A percentile compares a stretch with the other conserved stretches of the same genome.
Evolutionary conservation across 1,140 invertebrate species (phyloP).

Genomic region (Panulirus ornatus): DNA sequence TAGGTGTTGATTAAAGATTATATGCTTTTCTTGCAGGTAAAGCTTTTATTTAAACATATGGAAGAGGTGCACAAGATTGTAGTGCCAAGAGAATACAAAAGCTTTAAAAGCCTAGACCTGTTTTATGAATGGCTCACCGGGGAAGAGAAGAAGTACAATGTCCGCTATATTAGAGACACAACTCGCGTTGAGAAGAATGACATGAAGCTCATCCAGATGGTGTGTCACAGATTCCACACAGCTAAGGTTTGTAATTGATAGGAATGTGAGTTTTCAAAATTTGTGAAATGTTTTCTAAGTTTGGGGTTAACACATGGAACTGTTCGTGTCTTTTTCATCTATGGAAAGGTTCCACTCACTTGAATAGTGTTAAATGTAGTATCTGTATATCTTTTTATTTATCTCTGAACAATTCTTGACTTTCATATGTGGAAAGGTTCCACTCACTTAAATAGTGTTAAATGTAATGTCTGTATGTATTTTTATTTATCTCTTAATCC

Average conservation of each 20-base stretch:
- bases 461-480: no score
- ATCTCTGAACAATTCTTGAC: no score
- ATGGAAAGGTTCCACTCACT: not conserved
- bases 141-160: slow-evolving; percentile 67
- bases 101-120: slow-evolving; percentile 45
- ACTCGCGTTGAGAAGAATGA: slow-evolving; percentile 72
- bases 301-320: no score
- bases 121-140: slow-evolving; percentile 69
- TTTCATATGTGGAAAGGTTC: no score
- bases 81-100: slow-evolving; percentile 63
- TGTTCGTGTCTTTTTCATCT: no score
- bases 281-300: not conserved
- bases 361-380: not conserved
- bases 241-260: slow-evolving; percentile 68
- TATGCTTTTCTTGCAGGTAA: slow-evolving; percentile 34
- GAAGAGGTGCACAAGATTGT: slow-evolving; percentile 66
- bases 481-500: no score
- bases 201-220: slow-evolving; percentile 73
- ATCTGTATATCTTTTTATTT: not conserved
- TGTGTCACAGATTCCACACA: slow-evolving; percentile 69
- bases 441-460: no score
- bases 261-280: no score
- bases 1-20: no score
- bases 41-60: slow-evolving; percentile 70
- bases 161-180: slow-evolving; percentile 68